Evolutionary conservation across 2,888 invertebrate genomes (phyloP).

Genomic region (Acrobasis consociella): DNA sequence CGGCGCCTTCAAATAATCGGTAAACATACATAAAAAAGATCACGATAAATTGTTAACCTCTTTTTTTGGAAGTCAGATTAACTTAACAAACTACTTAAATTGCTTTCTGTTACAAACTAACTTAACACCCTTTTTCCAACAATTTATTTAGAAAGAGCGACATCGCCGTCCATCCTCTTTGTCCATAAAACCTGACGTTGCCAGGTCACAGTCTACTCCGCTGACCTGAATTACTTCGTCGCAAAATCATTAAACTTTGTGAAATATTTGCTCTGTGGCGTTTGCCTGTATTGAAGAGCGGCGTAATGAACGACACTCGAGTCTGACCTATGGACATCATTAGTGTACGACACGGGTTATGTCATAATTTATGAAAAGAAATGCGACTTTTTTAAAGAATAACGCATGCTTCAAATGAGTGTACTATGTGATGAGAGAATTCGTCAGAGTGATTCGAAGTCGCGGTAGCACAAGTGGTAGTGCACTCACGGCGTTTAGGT

Average conservation of each 20-base stretch:
- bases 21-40: too few species aligned
- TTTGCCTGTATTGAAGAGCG: constrained; percentile 1
- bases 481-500: too few species aligned
- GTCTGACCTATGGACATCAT: background rate
- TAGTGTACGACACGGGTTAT: background rate
- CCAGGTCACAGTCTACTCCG: constrained; percentile 5
- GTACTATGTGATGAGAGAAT: too few species aligned
- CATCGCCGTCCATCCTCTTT: background rate
- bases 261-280: constrained; percentile 10
- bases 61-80: too few species aligned
- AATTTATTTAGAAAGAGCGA: background rate
- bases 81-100: too few species aligned
- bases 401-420: too few species aligned
- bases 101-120: background rate
- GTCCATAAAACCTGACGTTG: constrained; percentile 1
- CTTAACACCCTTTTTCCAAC: background rate
- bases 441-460: too few species aligned
- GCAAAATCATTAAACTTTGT: constrained; percentile 6
- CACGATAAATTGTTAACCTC: too few species aligned
- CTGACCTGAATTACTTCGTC: constrained; percentile 9
- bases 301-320: background rate
- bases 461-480: too few species aligned
- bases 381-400: too few species aligned
- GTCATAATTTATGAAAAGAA: too few species aligned
- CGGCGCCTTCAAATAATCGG: too few species aligned